Percentiles rank a stretch among this genome's conserved stretches.
These are phyloP conservation scores for Pectinophora gossypiella DNA, from an alignment of 1,140 invertebrate genomes.

Conservation along the genomic window DNA sequence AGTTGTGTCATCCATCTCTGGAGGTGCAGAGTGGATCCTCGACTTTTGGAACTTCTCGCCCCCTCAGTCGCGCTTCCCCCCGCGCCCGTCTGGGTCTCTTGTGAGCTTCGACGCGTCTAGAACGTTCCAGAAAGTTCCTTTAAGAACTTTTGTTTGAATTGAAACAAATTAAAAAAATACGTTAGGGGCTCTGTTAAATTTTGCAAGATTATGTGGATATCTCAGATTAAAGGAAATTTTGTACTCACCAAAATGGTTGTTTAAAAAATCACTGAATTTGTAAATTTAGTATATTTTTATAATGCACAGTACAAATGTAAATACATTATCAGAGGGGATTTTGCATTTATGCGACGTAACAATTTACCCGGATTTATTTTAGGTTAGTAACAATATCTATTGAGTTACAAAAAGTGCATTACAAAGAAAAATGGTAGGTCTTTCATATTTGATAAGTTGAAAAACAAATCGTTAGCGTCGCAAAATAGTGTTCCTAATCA, in stretches of 20 bases:
- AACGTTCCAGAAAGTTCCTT: slow-evolving; percentile 12
- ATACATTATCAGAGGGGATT: too few relatives aligned
- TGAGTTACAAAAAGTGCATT: slow-evolving; percentile 15
- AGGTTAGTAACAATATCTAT: too few relatives aligned
- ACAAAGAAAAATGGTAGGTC: slow-evolving; percentile 68
- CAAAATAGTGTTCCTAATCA: slow-evolving; percentile 30
- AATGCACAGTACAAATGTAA: too few relatives aligned
- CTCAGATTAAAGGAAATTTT: too few relatives aligned
- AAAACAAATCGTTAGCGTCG: slow-evolving; percentile 43
- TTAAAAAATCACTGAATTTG: too few relatives aligned
- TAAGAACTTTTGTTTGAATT: too few relatives aligned
- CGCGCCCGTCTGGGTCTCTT: slow-evolving; percentile 56
- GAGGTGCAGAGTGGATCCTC: slow-evolving; percentile 79
- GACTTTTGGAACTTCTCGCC: slow-evolving; percentile 64
- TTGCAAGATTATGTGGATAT: slow-evolving; percentile 21
- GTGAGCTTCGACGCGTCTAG: slow-evolving; percentile 60
- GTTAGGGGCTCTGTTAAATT: too few relatives aligned
- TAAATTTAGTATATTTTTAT: too few relatives aligned
- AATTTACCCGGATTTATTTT: too few relatives aligned
- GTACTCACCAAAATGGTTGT: too few relatives aligned
- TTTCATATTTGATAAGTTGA: slow-evolving; percentile 11
- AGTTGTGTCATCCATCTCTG: slow-evolving; percentile 83
- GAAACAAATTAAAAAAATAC: too few relatives aligned
- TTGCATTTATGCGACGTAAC: not conserved
- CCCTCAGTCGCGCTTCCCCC: slow-evolving; percentile 56